Evolutionary conservation across 2,113 vertebrate species (phyloP), one percentile per base, ranked within the genome.

Genomic region (Tragelaphus buxtoni): DNA sequence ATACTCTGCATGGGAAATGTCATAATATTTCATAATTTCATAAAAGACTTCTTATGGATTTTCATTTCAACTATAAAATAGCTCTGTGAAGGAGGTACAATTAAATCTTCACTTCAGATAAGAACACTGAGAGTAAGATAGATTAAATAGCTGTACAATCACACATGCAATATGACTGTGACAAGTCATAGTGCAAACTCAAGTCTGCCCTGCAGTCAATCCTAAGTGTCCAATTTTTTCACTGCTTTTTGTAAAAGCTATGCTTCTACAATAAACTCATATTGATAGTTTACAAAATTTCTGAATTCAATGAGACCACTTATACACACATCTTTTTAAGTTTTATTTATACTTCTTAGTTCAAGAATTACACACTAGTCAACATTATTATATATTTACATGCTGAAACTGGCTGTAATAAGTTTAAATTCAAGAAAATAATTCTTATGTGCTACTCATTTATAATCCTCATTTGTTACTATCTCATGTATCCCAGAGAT

Each of bases 341-440:
- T 98, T 98, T 99, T 99, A 99, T 99, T 99, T 99, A 98, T 99
- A 99, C 98, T 99, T 99, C 99, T 99, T 98, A 99, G 97, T 98
- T 99, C 98, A 99, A 99, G 99, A 99, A 99, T 99, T 99, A 99
- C 99, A 99, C 99, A 99, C 98, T 99, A 99, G 98, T 98, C 99
- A 99, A 99, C 99, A 99, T 98, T 99, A 98, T 98, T 99, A 98
- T 99, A 98, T 99, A 99, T 99, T 99, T 99, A 99, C 99, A 99
- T 99, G 99, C 99, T 99, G 98, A 99, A 99, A 99, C 98, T 99
- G 98, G 98, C 98, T 99, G 99, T 98, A 99, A 96, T 99, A 99
- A 98, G 98, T 99, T 99, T 99, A 98, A 98, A 98, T 99, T 99
- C 99, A 99, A 99, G 99, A 99, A 99, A 99, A 99, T 99, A 99